phyloP scores from a whole-genome alignment of 2,888 invertebrate genomes.

The Sicus ferrugineus region DNA sequence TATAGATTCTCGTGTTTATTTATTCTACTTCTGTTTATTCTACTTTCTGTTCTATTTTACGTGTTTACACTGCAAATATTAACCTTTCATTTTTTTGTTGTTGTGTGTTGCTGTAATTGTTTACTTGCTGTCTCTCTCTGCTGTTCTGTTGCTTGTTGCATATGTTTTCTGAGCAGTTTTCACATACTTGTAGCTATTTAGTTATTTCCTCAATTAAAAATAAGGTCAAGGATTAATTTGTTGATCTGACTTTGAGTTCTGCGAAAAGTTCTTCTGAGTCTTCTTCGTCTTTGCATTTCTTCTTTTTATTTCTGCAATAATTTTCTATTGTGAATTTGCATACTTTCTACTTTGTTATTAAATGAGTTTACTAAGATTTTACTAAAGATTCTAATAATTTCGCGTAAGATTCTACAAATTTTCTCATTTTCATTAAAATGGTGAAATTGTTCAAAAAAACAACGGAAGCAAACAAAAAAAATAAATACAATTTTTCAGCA shows the following conservation, averaged over 20 bases:
- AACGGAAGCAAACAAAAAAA: too few species aligned
- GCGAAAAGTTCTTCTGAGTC: too few species aligned
- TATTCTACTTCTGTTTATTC: too few species aligned
- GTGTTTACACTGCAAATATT: neutral
- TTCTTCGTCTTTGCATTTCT: conserved; percentile 5
- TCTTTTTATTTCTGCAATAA: neutral
- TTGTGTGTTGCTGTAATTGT: neutral
- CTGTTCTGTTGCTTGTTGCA: neutral
- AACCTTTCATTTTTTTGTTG: neutral
- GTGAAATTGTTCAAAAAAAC: neutral
- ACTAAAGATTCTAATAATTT: neutral
- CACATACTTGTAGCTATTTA: conserved; percentile 8
- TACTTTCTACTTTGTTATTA: too few species aligned
- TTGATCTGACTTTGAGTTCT: conserved; percentile 36
- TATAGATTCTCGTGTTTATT: too few species aligned
- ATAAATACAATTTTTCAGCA: too few species aligned
- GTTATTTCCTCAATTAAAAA: conserved; percentile 50
- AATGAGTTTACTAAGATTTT: too few species aligned
- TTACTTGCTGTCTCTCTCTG: neutral
- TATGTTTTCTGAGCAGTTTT: neutral
- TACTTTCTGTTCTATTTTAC: too few species aligned
- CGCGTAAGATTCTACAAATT: neutral
- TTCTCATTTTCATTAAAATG: neutral
- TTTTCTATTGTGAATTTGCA: neutral
- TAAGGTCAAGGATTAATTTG: conserved; percentile 57